A percentile compares a stretch with the other conserved stretches of the same genome.
phyloP scores from a whole-genome alignment of 2,113 vertebrate genomes.

The Otocyon megalotis region DNA sequence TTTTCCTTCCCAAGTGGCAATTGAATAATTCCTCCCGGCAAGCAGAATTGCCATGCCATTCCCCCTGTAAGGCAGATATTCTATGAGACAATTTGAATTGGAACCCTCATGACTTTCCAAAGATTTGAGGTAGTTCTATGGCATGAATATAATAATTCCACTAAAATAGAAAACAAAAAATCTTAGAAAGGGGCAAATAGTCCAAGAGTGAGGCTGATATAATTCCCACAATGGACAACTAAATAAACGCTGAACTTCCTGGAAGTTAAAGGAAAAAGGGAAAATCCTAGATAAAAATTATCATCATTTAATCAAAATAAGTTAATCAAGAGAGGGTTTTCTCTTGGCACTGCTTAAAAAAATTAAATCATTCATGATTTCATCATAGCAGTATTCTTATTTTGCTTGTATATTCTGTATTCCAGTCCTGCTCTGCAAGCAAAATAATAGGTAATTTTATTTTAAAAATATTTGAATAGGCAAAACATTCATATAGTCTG shows the following conservation, averaged over 20 bases:
- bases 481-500: background rate
- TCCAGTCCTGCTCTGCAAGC: background rate
- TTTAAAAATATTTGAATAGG: background rate
- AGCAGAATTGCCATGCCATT: background rate
- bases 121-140: background rate
- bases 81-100: slow-evolving; percentile 1
- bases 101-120: background rate
- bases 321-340: background rate
- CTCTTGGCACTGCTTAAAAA: background rate
- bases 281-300: background rate
- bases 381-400: background rate
- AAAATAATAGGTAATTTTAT: background rate
- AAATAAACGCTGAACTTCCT: background rate
- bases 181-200: background rate
- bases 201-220: background rate
- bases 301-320: background rate
- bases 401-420: background rate
- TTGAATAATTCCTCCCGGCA: slow-evolving; percentile 1
- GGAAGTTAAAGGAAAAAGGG: background rate
- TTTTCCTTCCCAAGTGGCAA: slow-evolving; percentile 8
- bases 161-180: slow-evolving; percentile 18
- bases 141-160: background rate
- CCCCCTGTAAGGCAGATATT: background rate
- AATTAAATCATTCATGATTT: background rate
- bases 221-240: background rate